phyloP scores from a whole-genome alignment of 2,113 vertebrate species.

The Atractosteus spatula region DNA sequence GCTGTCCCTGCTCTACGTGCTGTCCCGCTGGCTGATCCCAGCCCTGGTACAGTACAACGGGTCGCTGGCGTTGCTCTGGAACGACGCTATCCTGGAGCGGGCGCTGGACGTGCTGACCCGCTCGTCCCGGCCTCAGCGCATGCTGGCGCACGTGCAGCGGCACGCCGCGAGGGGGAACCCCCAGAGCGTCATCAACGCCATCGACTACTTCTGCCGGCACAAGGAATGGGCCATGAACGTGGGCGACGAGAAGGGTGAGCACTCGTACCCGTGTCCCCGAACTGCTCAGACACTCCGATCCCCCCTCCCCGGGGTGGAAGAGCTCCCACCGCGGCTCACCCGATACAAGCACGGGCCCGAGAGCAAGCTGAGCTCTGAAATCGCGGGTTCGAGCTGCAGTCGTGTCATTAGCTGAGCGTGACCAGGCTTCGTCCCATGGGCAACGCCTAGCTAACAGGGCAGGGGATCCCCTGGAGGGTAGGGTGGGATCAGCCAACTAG shows the following conservation, averaged over 20 bases:
- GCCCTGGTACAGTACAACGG: slow-evolving; percentile 46
- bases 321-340: not conserved
- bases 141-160: slow-evolving; percentile 70
- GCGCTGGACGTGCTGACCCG: slow-evolving; percentile 50
- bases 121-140: slow-evolving; percentile 63
- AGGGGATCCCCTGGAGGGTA: too few species aligned
- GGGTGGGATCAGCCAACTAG: too few species aligned
- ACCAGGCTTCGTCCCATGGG: too few species aligned
- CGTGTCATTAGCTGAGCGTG: too few species aligned
- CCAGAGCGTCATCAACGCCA: slow-evolving; percentile 67
- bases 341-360: too few species aligned
- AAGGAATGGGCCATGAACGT: slow-evolving; percentile 87
- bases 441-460: too few species aligned
- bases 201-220: slow-evolving; percentile 76
- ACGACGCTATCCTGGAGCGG: slow-evolving; percentile 50
- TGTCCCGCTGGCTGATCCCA: slow-evolving; percentile 33
- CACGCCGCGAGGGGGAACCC: slow-evolving; percentile 73
- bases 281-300: too few species aligned
- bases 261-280: not conserved
- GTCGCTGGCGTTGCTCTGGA: slow-evolving; percentile 57
- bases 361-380: too few species aligned
- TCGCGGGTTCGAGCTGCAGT: too few species aligned
- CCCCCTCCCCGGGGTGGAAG: not conserved
- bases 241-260: slow-evolving; percentile 78
- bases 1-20: slow-evolving; percentile 22